phyloP scores from a whole-genome alignment of 2,888 invertebrate genomes.

The Parnassius mnemosyne region DNA sequence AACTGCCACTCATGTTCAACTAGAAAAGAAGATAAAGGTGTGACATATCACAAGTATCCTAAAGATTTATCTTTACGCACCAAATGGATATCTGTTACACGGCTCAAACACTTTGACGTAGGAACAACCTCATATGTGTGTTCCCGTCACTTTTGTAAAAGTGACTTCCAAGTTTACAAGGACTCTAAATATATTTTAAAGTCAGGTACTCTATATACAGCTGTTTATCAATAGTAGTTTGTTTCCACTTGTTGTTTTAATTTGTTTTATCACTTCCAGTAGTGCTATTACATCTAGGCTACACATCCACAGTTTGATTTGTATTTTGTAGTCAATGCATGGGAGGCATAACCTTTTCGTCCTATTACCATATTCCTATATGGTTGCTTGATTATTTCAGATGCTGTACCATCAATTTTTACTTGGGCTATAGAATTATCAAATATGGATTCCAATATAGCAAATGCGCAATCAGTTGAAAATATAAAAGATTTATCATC shows the following conservation, averaged over 20 bases:
- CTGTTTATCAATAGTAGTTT: conserved; percentile 28
- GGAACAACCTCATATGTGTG: conserved; percentile 84
- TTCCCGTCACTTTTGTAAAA: conserved; percentile 87
- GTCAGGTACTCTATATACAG: conserved; percentile 62
- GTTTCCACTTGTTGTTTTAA: conserved; percentile 18
- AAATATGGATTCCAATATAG: conserved; percentile 33
- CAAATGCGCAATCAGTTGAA: conserved; percentile 10
- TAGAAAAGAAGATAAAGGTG: conserved; percentile 83
- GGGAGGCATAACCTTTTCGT: not conserved
- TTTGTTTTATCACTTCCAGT: conserved; percentile 3
- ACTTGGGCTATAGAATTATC: conserved; percentile 69
- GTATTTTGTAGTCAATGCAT: conserved; percentile 23
- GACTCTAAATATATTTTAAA: conserved; percentile 85
- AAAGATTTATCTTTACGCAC: conserved; percentile 80
- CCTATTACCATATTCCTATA: no score
- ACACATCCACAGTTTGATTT: conserved; percentile 1
- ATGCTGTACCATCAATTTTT: conserved; percentile 87
- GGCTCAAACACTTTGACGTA: conserved; percentile 74
- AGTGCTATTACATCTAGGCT: conserved; percentile 4
- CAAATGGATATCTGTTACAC: conserved; percentile 84
- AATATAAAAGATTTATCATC: conserved; percentile 30
- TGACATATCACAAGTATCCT: conserved; percentile 89
- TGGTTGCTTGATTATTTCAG: conserved; percentile 50
- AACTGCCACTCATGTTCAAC: conserved; percentile 82
- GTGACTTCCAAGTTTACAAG: conserved; percentile 86